phyloP scores from a whole-genome alignment of 2,888 invertebrate species.

The Nemotelus pantherinus region DNA sequence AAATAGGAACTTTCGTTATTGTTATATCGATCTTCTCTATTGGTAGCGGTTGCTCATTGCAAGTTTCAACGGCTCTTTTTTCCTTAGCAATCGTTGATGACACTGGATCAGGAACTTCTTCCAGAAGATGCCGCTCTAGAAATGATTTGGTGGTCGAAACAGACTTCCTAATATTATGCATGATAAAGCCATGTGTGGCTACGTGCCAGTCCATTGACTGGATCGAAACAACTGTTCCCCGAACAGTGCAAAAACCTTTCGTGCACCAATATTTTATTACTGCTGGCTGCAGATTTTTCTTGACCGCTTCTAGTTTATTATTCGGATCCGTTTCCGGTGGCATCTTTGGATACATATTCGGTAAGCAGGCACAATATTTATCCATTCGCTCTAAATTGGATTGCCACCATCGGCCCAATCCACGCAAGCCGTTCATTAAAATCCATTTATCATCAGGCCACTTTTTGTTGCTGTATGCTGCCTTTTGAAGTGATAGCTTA shows the following conservation, averaged over 20 bases:
- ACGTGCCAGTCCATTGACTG: constrained; percentile 12
- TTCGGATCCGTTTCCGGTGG: constrained; percentile 9
- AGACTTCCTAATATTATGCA: background rate
- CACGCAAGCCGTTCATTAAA: constrained; percentile 14
- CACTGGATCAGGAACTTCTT: background rate
- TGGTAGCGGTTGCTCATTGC: too few relatives aligned
- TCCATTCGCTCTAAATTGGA: background rate
- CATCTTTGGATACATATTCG: constrained; percentile 28
- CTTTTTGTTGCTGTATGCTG: background rate
- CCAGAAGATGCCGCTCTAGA: constrained; percentile 4
- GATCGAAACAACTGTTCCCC: background rate
- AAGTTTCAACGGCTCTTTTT: too few relatives aligned
- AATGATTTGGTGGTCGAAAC: constrained; percentile 9
- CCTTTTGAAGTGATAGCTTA: background rate
- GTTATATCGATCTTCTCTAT: too few relatives aligned
- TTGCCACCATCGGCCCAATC: constrained; percentile 27
- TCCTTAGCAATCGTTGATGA: too few relatives aligned
- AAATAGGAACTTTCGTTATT: too few relatives aligned
- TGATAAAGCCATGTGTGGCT: constrained; percentile 5
- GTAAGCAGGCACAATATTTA: constrained; percentile 1
- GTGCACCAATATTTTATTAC: constrained; percentile 3
- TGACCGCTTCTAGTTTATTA: constrained; percentile 16
- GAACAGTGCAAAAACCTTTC: background rate
- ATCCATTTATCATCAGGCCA: constrained; percentile 47
- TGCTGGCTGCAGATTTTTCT: constrained; percentile 5